Evolutionary conservation across 2,113 vertebrate genomes (phyloP), one percentile per base, ranked within the genome.

Genomic region (Phylloscopus whistleri): DNA sequence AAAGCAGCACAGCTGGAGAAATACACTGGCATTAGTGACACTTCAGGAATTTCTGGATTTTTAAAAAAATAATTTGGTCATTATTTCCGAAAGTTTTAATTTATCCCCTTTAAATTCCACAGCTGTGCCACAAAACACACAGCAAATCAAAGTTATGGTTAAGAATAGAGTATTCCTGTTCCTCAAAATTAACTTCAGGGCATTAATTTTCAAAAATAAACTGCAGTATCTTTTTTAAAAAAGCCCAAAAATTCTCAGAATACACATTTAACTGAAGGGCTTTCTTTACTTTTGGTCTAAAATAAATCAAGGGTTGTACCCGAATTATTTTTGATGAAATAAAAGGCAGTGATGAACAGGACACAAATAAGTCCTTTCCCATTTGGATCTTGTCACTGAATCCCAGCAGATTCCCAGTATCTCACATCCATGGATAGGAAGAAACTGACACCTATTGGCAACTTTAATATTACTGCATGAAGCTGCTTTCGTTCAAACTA

Each of bases 401-500:
- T 27, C 15, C 62, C 58, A 41, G 67, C 26, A 41, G 63, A 53
- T 30, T 64, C 87, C 48, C 23, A 33, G 39, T 1, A 24, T 49
- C 44, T 69, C 8, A 13, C 31, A 85, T 66, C 91, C 86, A 96
- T 86, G 80, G 6, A 93, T 44, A 93, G 97, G 95, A 90, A 87
- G n/a, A 98, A 97, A 92, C 92, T 97, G 94, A 97, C 86, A 97
- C 92, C 95, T 97, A 97, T 92, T 96, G 95, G 95, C 62, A 97
- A 89, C 91, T 97, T 95, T 28, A 76, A 89, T 97, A 97, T 91
- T 95, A 93, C 90, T 91, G 87, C 91, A 90, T 11, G 75, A 72
- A 41, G 62, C 39, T 53, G 49, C 70, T 90, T 64, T 9, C 11
- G 58, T 37, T 80, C n/a, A 7, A 79, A 58, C 19, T 15, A 1